These are phyloP conservation scores for Marronus borbonicus DNA, from an alignment of 2,888 invertebrate genomes.

Conservation along the genomic window DNA sequence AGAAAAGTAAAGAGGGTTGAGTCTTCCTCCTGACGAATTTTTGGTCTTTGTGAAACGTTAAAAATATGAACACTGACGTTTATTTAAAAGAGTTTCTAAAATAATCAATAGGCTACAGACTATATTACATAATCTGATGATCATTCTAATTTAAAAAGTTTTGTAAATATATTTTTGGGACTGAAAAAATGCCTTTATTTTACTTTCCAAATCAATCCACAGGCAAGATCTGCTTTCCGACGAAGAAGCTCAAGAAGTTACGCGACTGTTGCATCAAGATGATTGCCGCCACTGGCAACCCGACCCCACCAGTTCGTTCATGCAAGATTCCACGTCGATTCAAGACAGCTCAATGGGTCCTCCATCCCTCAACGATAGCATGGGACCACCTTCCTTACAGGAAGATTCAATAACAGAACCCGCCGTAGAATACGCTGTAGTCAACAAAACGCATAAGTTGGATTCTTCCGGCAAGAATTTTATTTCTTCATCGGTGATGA, in stretches of 20 bases:
- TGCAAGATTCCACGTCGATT: slow-evolving; percentile 70
- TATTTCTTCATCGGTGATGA: slow-evolving; percentile 57
- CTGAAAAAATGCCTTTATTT: neutral
- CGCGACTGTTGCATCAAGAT: slow-evolving; percentile 82
- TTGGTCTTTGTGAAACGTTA: no score
- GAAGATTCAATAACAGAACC: slow-evolving; percentile 64
- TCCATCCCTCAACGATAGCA: slow-evolving; percentile 67
- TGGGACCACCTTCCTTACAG: slow-evolving; percentile 66
- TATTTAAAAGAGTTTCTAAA: no score
- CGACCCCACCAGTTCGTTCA: slow-evolving; percentile 68
- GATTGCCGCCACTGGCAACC: slow-evolving; percentile 66
- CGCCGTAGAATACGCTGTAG: slow-evolving; percentile 57
- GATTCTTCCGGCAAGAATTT: slow-evolving; percentile 41
- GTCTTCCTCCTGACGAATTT: no score
- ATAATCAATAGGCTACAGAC: no score
- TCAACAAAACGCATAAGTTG: slow-evolving; percentile 54
- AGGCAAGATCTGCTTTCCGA: slow-evolving; percentile 79
- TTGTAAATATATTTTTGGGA: neutral
- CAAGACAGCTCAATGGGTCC: slow-evolving; percentile 68
- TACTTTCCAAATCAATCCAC: neutral
- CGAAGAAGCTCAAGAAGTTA: slow-evolving; percentile 92
- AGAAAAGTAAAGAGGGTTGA: no score
- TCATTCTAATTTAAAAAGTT: neutral
- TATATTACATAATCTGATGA: no score
- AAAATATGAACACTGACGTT: no score